Percentiles rank a stretch among this genome's conserved stretches.
phyloP scores from a whole-genome alignment of 1,140 invertebrate species.

The Wasmannia auropunctata region DNA sequence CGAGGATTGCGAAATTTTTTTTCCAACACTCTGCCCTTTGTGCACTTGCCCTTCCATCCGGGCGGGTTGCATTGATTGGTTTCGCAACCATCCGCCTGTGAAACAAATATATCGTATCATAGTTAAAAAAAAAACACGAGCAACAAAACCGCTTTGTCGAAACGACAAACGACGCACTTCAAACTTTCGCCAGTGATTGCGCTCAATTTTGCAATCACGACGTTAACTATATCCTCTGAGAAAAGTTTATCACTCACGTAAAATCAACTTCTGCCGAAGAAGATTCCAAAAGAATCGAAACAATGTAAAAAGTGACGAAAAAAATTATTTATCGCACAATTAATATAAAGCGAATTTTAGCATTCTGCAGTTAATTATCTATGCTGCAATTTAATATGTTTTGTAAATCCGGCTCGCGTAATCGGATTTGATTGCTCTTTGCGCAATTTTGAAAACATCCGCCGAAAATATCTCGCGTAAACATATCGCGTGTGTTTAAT shows the following conservation, averaged over 20 bases:
- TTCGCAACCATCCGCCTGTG: conserved; percentile 73
- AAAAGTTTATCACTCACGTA: not conserved
- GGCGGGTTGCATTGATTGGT: conserved; percentile 73
- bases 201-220: conserved; percentile 45
- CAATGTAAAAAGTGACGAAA: not conserved
- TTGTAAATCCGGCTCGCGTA: not conserved
- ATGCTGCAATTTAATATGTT: not conserved
- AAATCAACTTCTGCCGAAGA: not conserved
- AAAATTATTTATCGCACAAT: not conserved
- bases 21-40: conserved; percentile 61
- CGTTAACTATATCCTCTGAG: not conserved
- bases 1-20: conserved; percentile 63
- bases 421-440: not conserved
- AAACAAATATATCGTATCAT: conserved; percentile 73
- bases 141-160: conserved; percentile 56
- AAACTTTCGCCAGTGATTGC: not conserved
- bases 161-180: conserved; percentile 56
- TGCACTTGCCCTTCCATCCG: conserved; percentile 72
- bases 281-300: not conserved
- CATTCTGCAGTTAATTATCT: not conserved
- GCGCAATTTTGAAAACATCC: not conserved
- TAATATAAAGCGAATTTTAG: not conserved
- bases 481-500: conserved; percentile 4
- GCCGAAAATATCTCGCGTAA: conserved; percentile 12
- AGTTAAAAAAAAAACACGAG: conserved; percentile 56